Evolutionary conservation across 1,140 invertebrate species (phyloP), one percentile per base, ranked within the genome.

Genomic region (Drosophila athabasca): DNA sequence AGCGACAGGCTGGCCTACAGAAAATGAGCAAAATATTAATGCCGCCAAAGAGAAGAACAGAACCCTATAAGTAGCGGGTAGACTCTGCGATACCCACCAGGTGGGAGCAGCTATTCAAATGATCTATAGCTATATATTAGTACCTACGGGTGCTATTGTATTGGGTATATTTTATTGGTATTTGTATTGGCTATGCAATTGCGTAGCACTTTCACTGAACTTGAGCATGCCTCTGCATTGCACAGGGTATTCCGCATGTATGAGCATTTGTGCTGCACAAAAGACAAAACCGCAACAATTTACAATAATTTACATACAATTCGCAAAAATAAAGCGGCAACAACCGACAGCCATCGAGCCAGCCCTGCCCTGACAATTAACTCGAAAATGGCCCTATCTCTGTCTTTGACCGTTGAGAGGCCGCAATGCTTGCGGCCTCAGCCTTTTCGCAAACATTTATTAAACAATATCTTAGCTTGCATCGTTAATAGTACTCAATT

Each of bases 231-330:
- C 26, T 24, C 11, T 26, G 6, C 17, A n/a, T 17, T 22, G 15
- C 7, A 26, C 17, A 72, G 54, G n/a, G 54, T 44, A 58, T 51
- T 45, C 11, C 5, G 9, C 8, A 26, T 31, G 11, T 3, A n/a
- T 26, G 48, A 48, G 46, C 52, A 26, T 19, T 22, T 51, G 29
- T 35, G 29, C 60, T 43, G 53, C 43, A 65, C 45, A 67, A 60
- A 62, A 64, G 71, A 71, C 48, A 74, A 82, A 78, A 67, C 59
- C 82, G 62, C 82, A 87, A 62, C 69, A 85, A 74, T 81, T 83
- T 85, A 78, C 65, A 85, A 81, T 87, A 77, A 87, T 87, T 85
- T 87, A 62, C 82, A 74, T 78, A 52, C 65, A 69, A 80, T 84
- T 81, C 79, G 66, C 62, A 74, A 85, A 76, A 69, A 69, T 50